Conservation (phyloP, 2,888 invertebrate species). For the Nyleta sp. region DNA sequence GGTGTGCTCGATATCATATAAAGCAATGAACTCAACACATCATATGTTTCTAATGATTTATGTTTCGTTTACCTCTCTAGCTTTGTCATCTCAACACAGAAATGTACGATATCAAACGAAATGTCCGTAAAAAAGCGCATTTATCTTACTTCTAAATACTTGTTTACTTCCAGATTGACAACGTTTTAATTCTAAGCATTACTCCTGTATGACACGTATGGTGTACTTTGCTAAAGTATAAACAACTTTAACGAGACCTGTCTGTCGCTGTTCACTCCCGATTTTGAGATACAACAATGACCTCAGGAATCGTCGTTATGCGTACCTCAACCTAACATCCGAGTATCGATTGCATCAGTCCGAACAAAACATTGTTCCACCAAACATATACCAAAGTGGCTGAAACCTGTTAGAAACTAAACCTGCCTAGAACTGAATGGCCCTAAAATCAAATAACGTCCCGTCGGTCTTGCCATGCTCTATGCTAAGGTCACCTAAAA, state of each 20-base stretch:
- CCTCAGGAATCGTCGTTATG: neutral
- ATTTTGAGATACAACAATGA: neutral
- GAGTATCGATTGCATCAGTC: constrained; percentile 27
- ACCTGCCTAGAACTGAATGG: neutral
- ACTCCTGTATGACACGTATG: constrained; percentile 18
- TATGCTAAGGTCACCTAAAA: constrained; percentile 1
- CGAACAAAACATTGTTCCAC: constrained; percentile 27
- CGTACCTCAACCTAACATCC: constrained; percentile 17
- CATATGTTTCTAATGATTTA: constrained; percentile 26
- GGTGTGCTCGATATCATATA: constrained; percentile 1
- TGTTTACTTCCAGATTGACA: constrained; percentile 26
- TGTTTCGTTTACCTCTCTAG: constrained; percentile 29
- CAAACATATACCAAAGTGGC: constrained; percentile 26
- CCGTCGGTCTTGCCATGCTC: neutral
- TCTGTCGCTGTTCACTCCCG: neutral
- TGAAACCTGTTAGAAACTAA: neutral
- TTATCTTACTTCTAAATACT: constrained; percentile 32
- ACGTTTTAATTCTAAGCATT: constrained; percentile 23
- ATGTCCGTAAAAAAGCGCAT: constrained; percentile 44
- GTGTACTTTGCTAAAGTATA: constrained; percentile 25
- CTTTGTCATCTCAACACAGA: constrained; percentile 11
- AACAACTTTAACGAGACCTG: constrained; percentile 29
- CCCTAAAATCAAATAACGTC: too few species aligned
- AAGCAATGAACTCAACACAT: constrained; percentile 15
- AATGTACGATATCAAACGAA: constrained; percentile 38